These are phyloP conservation scores for Oxygymnocypris stewartii DNA, from an alignment of 2,113 vertebrate species.

Conservation along the genomic window DNA sequence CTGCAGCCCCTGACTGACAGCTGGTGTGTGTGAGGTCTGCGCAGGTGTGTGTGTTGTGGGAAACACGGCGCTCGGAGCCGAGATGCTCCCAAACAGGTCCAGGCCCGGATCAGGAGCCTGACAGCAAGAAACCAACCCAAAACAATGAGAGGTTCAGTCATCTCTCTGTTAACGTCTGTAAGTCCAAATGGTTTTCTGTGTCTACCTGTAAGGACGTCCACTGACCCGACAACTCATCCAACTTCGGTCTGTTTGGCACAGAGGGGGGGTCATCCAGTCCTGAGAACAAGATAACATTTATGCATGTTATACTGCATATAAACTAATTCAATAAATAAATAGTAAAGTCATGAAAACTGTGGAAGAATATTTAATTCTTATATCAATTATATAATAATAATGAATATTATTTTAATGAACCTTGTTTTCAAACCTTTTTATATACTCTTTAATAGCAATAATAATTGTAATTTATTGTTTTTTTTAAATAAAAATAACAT, in stretches of 20 bases:
- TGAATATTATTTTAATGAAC: too few relatives aligned
- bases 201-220: constrained; percentile 86
- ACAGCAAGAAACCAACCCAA: neutral
- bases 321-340: neutral
- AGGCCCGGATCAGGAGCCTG: constrained; percentile 72
- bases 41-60: constrained; percentile 56
- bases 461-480: neutral
- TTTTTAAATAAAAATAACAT: neutral
- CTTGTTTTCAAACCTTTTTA: too few relatives aligned
- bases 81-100: constrained; percentile 78
- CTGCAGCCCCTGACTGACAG: constrained; percentile 69
- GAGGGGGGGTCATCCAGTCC: constrained; percentile 83
- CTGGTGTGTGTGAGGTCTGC: constrained; percentile 50
- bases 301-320: neutral
- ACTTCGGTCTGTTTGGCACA: constrained; percentile 65
- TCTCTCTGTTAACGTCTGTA: neutral
- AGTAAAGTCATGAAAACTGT: neutral
- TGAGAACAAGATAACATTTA: constrained; percentile 59
- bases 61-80: constrained; percentile 62
- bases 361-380: too few relatives aligned
- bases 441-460: neutral
- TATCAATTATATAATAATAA: too few relatives aligned
- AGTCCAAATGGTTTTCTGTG: neutral
- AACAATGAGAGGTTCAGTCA: neutral
- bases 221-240: constrained; percentile 72